A percentile compares a stretch with the other conserved stretches of the same genome.
These are phyloP conservation scores for Temnothorax longispinosus DNA, from an alignment of 1,140 invertebrate species.

Conservation along the genomic window DNA sequence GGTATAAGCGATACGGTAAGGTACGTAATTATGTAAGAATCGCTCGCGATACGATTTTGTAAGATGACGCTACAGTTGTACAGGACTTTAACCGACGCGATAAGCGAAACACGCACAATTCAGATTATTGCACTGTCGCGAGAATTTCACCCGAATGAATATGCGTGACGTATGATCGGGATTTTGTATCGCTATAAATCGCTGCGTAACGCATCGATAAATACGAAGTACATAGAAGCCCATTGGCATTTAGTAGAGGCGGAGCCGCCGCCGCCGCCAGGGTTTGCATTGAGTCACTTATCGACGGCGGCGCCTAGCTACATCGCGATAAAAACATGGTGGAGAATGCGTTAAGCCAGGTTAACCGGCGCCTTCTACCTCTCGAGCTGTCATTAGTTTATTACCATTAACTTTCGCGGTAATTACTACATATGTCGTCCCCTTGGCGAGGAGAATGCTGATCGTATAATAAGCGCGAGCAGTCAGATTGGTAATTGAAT, in stretches of 20 bases:
- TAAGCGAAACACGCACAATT: slow-evolving; percentile 25
- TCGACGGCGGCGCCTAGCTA: slow-evolving; percentile 31
- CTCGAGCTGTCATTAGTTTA: slow-evolving; percentile 69
- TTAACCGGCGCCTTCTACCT: slow-evolving; percentile 60
- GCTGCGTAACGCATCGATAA: slow-evolving; percentile 37
- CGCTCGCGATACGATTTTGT: neutral
- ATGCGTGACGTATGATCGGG: neutral
- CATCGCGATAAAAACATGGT: slow-evolving; percentile 60
- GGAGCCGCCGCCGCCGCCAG: neutral
- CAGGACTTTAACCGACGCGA: neutral
- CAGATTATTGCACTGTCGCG: slow-evolving; percentile 13
- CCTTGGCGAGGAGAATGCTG: slow-evolving; percentile 39
- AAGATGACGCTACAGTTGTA: neutral
- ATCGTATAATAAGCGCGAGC: neutral
- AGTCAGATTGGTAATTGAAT: neutral
- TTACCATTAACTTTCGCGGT: slow-evolving; percentile 64
- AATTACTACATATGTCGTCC: slow-evolving; percentile 31
- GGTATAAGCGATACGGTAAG: neutral
- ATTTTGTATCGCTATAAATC: slow-evolving; percentile 25
- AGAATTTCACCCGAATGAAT: slow-evolving; percentile 12
- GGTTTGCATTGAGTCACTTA: slow-evolving; percentile 58
- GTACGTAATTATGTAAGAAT: neutral
- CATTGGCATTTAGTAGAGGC: slow-evolving; percentile 48
- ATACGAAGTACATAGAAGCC: slow-evolving; percentile 3
- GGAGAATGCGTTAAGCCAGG: slow-evolving; percentile 32